Evolutionary conservation across 2,113 vertebrate genomes (phyloP).

Genomic region (Nothoprocta pentlandii): DNA sequence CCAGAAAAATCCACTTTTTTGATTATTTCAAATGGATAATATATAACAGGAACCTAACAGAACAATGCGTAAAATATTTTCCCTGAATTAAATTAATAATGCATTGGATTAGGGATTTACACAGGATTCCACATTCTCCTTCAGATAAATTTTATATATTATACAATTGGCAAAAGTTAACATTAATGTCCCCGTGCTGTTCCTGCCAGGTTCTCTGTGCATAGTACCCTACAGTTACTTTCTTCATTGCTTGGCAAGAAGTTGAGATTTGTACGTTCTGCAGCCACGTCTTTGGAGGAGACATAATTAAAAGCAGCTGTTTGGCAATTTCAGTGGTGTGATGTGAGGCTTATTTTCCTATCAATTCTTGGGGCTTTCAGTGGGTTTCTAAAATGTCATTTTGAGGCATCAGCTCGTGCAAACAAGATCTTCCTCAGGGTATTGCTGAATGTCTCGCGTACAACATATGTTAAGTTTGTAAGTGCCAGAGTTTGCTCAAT

Average conservation of each 20-base stretch:
- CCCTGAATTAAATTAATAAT: neutral
- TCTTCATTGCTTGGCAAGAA: neutral
- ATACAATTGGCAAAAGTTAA: neutral
- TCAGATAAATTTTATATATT: neutral
- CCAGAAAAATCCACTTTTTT: neutral
- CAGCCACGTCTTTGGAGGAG: neutral
- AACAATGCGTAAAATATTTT: neutral
- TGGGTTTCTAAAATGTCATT: neutral
- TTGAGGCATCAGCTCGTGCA: neutral
- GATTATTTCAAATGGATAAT: neutral
- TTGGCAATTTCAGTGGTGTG: neutral
- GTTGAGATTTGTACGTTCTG: neutral
- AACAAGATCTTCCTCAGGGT: neutral
- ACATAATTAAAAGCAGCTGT: conserved; percentile 9
- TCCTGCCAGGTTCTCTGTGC: too few species aligned
- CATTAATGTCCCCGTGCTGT: neutral
- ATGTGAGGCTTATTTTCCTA: neutral
- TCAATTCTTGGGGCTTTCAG: neutral
- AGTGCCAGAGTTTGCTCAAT: too few species aligned
- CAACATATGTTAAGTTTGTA: too few species aligned
- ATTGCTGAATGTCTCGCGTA: neutral
- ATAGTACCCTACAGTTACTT: too few species aligned
- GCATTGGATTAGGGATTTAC: neutral
- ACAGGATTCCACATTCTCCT: neutral
- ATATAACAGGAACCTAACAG: neutral